Percentiles rank a stretch among this genome's conserved stretches.
Conservation (phyloP, 2,888 invertebrate species). For the Drosophila merina region DNA sequence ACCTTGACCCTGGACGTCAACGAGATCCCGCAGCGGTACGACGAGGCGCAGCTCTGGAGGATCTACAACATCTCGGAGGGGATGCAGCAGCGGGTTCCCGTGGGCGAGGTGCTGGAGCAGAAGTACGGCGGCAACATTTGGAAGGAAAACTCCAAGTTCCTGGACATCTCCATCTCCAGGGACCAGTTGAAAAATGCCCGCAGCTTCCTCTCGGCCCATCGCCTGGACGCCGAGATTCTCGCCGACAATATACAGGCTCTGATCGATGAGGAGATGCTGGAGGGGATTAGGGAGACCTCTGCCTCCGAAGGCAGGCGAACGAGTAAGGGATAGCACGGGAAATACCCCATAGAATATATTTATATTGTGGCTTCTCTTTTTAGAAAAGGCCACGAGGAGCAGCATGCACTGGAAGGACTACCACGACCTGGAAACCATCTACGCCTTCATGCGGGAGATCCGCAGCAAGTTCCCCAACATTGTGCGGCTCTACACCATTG, state of each 20-base stretch:
- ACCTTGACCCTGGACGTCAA: constrained; percentile 56
- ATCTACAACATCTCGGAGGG: constrained; percentile 80
- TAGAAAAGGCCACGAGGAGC: constrained; percentile 75
- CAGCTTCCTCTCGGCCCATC: constrained; percentile 86
- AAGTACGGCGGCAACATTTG: constrained; percentile 82
- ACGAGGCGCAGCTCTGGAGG: constrained; percentile 81
- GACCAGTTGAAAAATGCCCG: constrained; percentile 87
- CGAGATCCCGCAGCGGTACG: constrained; percentile 76
- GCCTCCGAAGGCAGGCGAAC: constrained; percentile 84
- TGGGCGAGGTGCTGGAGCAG: constrained; percentile 74
- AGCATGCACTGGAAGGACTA: constrained; percentile 90
- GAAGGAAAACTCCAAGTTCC: constrained; percentile 82
- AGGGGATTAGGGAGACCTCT: constrained; percentile 82
- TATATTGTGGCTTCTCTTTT: background rate
- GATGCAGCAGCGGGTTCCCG: constrained; percentile 59
- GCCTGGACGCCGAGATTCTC: constrained; percentile 87
- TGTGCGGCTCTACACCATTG: constrained; percentile 89
- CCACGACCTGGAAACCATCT: constrained; percentile 88
- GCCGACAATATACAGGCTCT: constrained; percentile 90
- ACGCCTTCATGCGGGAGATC: constrained; percentile 89
- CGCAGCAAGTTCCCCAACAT: constrained; percentile 88
- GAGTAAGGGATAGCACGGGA: constrained; percentile 60
- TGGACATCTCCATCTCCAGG: constrained; percentile 89
- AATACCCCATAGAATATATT: too few species aligned
- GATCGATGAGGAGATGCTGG: constrained; percentile 88